Percentiles rank a stretch among this genome's conserved stretches.
Evolutionary conservation across 1,140 invertebrate genomes (phyloP).

Genomic region (Lethrus apterus): DNA sequence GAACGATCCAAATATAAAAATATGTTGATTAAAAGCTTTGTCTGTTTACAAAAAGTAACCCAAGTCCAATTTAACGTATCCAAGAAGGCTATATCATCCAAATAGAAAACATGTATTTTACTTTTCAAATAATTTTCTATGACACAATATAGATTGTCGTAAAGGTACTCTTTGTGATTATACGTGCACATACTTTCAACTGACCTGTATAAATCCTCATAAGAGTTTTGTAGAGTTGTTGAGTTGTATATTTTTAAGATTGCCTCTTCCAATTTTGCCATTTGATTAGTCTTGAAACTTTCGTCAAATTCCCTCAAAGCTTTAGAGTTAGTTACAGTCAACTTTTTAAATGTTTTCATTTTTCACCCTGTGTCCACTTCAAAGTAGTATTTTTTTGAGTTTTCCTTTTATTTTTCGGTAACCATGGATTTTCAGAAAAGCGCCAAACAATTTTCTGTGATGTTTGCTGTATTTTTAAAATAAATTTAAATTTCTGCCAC

Average conservation of each 20-base stretch:
- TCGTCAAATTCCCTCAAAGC: background rate
- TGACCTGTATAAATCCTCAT: conserved; percentile 76
- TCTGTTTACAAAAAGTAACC: conserved; percentile 88
- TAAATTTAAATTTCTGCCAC: no score
- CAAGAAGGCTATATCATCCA: conserved; percentile 79
- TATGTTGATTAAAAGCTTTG: conserved; percentile 96
- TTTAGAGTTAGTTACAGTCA: conserved; percentile 10
- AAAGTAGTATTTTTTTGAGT: background rate
- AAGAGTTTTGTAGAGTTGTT: conserved; percentile 1
- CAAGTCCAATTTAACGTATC: conserved; percentile 88
- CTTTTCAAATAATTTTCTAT: conserved; percentile 82
- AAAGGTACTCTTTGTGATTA: conserved; percentile 82
- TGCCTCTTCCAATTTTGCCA: conserved; percentile 8
- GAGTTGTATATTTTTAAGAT: conserved; percentile 11
- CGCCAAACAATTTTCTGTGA: no score
- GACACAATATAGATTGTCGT: conserved; percentile 73
- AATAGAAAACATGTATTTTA: conserved; percentile 73
- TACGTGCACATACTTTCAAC: conserved; percentile 95
- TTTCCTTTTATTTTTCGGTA: background rate
- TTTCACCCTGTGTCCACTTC: conserved; percentile 1
- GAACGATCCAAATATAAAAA: conserved; percentile 87
- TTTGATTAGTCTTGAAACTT: background rate
- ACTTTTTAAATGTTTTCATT: conserved; percentile 10
- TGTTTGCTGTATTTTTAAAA: no score
- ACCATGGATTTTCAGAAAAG: no score